A percentile compares a stretch with the other conserved stretches of the same genome.
phyloP scores from a whole-genome alignment of 30 jellyfish, hydroid and myxozoan species.

The Aurelia coerulea region DNA sequence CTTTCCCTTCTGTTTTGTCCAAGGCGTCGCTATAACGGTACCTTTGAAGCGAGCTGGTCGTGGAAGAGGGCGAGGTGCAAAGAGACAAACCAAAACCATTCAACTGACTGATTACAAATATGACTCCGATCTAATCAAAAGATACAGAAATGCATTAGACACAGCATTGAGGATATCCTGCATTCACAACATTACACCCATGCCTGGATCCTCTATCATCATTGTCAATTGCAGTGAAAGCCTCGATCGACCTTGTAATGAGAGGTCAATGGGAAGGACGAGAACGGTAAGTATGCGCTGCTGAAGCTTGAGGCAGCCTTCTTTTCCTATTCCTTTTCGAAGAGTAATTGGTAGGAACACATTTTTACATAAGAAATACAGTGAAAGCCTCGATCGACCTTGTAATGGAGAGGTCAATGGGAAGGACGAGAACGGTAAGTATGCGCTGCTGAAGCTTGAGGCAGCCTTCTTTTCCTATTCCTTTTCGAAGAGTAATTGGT shows the following conservation, averaged over 20 bases:
- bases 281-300: conserved; percentile 48
- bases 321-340: too few relatives aligned
- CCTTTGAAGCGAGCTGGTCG: conserved; percentile 1
- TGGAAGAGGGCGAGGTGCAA: conserved; percentile 48
- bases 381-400: too few relatives aligned
- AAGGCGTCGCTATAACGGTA: too few relatives aligned
- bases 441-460: too few relatives aligned
- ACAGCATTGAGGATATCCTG: conserved; percentile 88
- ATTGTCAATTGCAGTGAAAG: conserved; percentile 42
- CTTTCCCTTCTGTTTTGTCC: too few relatives aligned
- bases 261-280: conserved; percentile 60
- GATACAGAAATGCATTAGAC: conserved; percentile 83
- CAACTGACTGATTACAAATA: conserved; percentile 40
- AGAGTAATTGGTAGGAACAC: too few relatives aligned
- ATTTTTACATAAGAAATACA: too few relatives aligned
- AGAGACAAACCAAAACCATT: not conserved
- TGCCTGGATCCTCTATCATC: conserved; percentile 83
- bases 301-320: too few relatives aligned
- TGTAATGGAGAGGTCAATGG: too few relatives aligned
- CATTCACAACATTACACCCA: conserved; percentile 80
- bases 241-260: conserved; percentile 32
- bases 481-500: too few relatives aligned
- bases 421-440: too few relatives aligned
- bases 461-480: too few relatives aligned
- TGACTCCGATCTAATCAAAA: conserved; percentile 59